Evolutionary conservation across 2,888 invertebrate genomes (phyloP), one percentile per base, ranked within the genome.

Genomic region (Rhagophthalmus giganteus): DNA sequence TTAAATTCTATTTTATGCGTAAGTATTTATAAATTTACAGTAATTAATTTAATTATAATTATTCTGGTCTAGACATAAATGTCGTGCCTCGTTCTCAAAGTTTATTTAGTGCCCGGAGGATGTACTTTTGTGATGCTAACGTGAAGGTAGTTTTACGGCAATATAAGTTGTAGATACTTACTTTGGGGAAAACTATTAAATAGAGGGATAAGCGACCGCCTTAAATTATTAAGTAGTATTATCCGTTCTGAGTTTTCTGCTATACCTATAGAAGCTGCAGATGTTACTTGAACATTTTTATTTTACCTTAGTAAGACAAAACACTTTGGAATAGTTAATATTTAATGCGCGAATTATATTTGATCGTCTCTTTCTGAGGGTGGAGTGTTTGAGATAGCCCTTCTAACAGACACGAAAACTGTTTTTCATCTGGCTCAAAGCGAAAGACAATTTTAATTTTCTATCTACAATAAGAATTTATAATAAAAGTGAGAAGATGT

Each of bases 371-470:
- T 34, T 40, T 16, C 39, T 32, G 9, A 28, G 31, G 38, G 15
- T 39, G 28, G 15, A 51, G 44, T 35, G 30, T 51, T 39, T 51
- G 45, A 45, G 38, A 33, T 46, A 39, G 24, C 40, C 34, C 44
- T 45, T 51, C 30, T 44, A 44, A 24, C 24, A 37, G 37, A 20
- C 26, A 26, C n/a, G 28, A 20, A 37, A 15, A 40, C 37, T 27
- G 45, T 24, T 14, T 38, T 41, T 48, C 41, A 30, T 33, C 16
- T 16, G 7, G 31, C 27, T 63, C 61, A 66, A 63, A 65, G 61
- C 59, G 53, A 39, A 64, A 64, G 64, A 61, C 67, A 64, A 64
- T 67, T 69, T 69, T 66, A 69, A 68, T 68, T 66, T 68, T 61
- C 62, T 55, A 60, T 66, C 64, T 64, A 66, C 67, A 68, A 68